Evolutionary conservation across 2,113 vertebrate genomes (phyloP), one percentile per base, ranked within the genome.

Genomic region (Mesitornis unicolor): DNA sequence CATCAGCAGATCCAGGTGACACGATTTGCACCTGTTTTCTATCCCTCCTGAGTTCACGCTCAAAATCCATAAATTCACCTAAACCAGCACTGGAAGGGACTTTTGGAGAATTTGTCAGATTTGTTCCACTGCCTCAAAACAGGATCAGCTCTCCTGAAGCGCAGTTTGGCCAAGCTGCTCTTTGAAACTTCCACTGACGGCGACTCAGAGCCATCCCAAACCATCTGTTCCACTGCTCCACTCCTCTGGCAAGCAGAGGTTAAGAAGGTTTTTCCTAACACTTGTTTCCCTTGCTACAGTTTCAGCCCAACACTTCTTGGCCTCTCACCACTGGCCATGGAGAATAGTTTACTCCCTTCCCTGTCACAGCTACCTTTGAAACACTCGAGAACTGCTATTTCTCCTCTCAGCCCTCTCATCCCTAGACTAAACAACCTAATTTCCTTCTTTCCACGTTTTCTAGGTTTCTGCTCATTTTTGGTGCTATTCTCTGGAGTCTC

Each of bases 121-220:
- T 88, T 94, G 86, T 97, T 96, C 94, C 96, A 85, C 71, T 86
- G 75, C 76, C 64, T 92, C 68, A 91, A 29, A 90, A 57, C 4
- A 71, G 67, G 83, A 57, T 51, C 70, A 60, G 91, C 83, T 69
- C 63, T 87, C 64, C 79, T 22, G 35, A 86, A 86, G 71, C 1
- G 2, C 59, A 13, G 43, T 84, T 91, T 64, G 84, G 81, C 88
- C 82, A 90, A 29, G 28, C 13, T 48, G 67, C 40, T 42, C 75
- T 69, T 93, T 6, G 9, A 84, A 94, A 65, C 88, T 94, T 86
- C 92, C 92, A 95, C 5, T 1, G 0, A 73, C 21, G 82, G 94
- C 94, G 94, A 73, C 67, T 90, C 45, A 19, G 13, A 92, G 90
- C 75, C 79, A 74, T 79, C 67, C 85, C 67, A 77, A 90, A 61